These are phyloP conservation scores for Catostomus latipinnis DNA, from an alignment of 2,797 vertebrate species.

Conservation along the genomic window DNA sequence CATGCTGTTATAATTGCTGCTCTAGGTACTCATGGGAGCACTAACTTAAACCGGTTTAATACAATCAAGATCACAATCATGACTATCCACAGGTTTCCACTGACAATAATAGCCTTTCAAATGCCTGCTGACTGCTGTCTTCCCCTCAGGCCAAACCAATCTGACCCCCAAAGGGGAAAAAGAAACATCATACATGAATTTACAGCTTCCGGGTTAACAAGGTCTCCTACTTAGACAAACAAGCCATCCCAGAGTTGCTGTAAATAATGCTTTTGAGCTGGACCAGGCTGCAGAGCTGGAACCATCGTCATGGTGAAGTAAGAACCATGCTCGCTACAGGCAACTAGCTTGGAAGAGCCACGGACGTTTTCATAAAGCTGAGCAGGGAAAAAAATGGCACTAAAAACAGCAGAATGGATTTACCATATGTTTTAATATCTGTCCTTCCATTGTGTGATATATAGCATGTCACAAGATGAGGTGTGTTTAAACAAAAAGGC, in stretches of 20 bases:
- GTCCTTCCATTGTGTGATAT: slow-evolving; percentile 46
- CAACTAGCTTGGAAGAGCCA: slow-evolving; percentile 47
- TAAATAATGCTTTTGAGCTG: slow-evolving; percentile 73
- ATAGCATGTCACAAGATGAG: slow-evolving; percentile 36
- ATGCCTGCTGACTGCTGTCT: slow-evolving; percentile 12
- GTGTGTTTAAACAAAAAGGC: slow-evolving; percentile 35
- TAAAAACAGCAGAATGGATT: slow-evolving; percentile 27
- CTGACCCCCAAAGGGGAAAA: slow-evolving; percentile 63
- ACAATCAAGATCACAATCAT: slow-evolving; percentile 19
- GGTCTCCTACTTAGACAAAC: slow-evolving; percentile 77
- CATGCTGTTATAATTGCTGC: slow-evolving; percentile 15
- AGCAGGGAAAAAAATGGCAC: slow-evolving; percentile 14
- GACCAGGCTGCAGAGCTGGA: slow-evolving; percentile 51
- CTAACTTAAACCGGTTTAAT: background rate
- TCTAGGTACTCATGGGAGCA: background rate
- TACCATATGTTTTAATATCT: slow-evolving; percentile 56
- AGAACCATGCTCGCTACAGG: slow-evolving; percentile 57
- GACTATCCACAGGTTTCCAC: slow-evolving; percentile 17
- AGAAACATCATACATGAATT: slow-evolving; percentile 73
- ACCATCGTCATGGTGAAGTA: slow-evolving; percentile 64
- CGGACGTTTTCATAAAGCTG: slow-evolving; percentile 47
- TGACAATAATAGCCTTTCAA: background rate
- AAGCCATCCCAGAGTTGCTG: slow-evolving; percentile 67
- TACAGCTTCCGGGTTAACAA: slow-evolving; percentile 73
- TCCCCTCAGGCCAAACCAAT: slow-evolving; percentile 43